Percentiles rank a stretch among this genome's conserved stretches.
Conservation (phyloP, 2,888 invertebrate species). For the Schrankia costaestrigalis region DNA sequence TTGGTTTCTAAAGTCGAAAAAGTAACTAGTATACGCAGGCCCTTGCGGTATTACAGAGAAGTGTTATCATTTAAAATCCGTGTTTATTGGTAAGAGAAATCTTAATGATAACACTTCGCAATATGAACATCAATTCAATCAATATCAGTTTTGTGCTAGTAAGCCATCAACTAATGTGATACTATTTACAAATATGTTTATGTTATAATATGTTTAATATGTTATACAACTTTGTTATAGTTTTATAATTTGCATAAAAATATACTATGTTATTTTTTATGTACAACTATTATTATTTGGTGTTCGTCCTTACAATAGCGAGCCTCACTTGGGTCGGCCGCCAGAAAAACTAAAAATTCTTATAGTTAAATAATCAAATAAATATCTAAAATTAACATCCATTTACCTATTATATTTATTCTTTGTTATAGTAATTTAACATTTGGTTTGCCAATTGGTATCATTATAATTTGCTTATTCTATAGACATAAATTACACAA, state of each 20-base stretch:
- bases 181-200: too few relatives aligned
- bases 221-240: too few relatives aligned
- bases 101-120: too few relatives aligned
- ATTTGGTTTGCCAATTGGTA: background rate
- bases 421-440: background rate
- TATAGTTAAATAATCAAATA: too few relatives aligned
- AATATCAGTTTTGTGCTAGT: background rate
- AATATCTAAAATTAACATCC: conserved; percentile 6
- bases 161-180: too few relatives aligned
- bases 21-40: too few relatives aligned
- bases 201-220: too few relatives aligned
- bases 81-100: too few relatives aligned
- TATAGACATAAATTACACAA: too few relatives aligned
- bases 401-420: conserved; percentile 2
- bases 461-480: background rate
- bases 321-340: background rate
- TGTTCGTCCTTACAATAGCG: conserved; percentile 21
- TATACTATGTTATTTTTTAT: conserved; percentile 16
- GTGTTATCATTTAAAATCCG: too few relatives aligned
- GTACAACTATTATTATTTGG: conserved; percentile 25
- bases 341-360: conserved; percentile 14
- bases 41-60: too few relatives aligned
- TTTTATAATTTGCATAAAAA: conserved; percentile 12
- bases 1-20: too few relatives aligned
- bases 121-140: background rate